These are phyloP conservation scores for Apis laboriosa DNA, from an alignment of 1,140 invertebrate genomes.

Conservation along the genomic window DNA sequence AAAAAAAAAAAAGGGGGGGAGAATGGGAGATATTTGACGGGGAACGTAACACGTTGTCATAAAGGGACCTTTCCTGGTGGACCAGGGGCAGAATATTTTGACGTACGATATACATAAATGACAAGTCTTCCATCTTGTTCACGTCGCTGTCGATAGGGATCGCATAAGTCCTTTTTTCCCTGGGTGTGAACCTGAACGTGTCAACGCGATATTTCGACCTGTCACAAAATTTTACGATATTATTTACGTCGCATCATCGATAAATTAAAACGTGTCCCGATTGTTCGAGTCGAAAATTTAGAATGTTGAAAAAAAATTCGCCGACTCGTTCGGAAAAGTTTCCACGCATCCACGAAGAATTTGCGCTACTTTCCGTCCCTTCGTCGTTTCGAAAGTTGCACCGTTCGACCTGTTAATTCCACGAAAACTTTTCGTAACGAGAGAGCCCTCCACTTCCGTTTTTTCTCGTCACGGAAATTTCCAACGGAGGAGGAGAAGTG, in stretches of 20 bases:
- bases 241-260: background rate
- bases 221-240: background rate
- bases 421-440: constrained; percentile 21
- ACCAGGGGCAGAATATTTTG: background rate
- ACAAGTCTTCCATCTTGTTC: constrained; percentile 13
- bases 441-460: background rate
- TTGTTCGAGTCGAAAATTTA: background rate
- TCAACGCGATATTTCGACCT: background rate
- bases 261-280: background rate
- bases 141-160: constrained; percentile 17
- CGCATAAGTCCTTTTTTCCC: background rate
- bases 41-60: background rate
- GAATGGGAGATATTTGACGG: background rate
- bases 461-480: background rate
- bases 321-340: background rate
- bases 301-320: background rate
- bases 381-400: background rate
- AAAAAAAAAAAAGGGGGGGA: background rate
- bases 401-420: constrained; percentile 16
- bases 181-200: background rate
- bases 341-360: background rate
- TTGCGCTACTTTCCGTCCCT: background rate
- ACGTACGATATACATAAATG: background rate
- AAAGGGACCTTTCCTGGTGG: background rate
- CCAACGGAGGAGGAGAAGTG: background rate